Evolutionary conservation across 2,113 vertebrate genomes (phyloP).

Genomic region (Climacteris rufus): DNA sequence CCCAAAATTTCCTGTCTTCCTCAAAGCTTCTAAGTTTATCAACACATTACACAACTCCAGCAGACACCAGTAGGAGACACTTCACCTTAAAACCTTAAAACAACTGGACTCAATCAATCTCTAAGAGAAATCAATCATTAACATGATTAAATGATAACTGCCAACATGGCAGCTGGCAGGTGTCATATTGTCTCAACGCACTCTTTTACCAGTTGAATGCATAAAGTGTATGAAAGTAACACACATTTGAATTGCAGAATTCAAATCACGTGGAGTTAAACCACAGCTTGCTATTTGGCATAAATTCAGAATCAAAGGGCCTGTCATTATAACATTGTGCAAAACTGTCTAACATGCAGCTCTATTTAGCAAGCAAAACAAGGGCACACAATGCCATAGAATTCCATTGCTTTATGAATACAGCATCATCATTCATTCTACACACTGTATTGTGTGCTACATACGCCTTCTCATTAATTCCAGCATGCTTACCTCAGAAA

Average conservation of each 20-base stretch:
- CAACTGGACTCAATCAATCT: constrained; percentile 5
- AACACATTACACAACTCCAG: constrained; percentile 6
- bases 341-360: not conserved
- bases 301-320: not conserved
- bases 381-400: not conserved
- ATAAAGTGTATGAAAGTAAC: not conserved
- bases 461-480: not conserved
- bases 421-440: not conserved
- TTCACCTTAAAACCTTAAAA: constrained; percentile 54
- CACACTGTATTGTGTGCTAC: not conserved
- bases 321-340: not conserved
- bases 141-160: constrained; percentile 3
- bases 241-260: not conserved
- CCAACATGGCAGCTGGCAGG: not conserved
- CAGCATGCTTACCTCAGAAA: not conserved
- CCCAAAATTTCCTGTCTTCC: not conserved
- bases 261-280: not conserved
- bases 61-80: not conserved
- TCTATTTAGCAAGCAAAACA: not conserved
- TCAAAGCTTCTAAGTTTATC: constrained; percentile 7
- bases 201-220: not conserved
- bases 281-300: not conserved
- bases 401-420: not conserved
- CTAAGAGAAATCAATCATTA: constrained; percentile 22
- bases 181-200: not conserved